phyloP scores from a whole-genome alignment of 2,797 vertebrate species.

The Epinephelus coioides region DNA sequence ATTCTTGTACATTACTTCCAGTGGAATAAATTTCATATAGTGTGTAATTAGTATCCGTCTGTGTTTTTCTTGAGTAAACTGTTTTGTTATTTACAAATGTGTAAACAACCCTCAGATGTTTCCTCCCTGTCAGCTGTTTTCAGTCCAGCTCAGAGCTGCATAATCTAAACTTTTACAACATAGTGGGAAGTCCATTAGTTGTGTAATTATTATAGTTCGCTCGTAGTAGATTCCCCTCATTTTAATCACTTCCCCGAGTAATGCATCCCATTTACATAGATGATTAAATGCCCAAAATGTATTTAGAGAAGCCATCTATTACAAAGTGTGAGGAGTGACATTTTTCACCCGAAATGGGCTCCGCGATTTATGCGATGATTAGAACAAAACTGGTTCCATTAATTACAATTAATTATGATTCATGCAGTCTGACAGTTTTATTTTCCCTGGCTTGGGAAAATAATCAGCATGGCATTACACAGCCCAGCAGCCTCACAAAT shows the following conservation, averaged over 20 bases:
- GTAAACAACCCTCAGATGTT: neutral
- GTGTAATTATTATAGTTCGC: conserved; percentile 58
- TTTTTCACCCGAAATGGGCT: conserved; percentile 51
- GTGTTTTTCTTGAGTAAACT: conserved; percentile 12
- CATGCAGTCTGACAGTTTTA: conserved; percentile 77
- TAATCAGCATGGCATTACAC: conserved; percentile 64
- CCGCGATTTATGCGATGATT: conserved; percentile 74
- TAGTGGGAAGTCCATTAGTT: conserved; percentile 49
- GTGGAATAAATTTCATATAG: conserved; percentile 77
- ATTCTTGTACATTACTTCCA: conserved; percentile 76
- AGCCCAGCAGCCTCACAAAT: conserved; percentile 47
- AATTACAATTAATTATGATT: conserved; percentile 79
- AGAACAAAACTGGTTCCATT: conserved; percentile 72
- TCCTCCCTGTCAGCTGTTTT: neutral
- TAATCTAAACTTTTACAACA: conserved; percentile 30
- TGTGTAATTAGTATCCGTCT: conserved; percentile 11
- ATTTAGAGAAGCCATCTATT: conserved; percentile 74
- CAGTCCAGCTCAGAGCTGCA: neutral
- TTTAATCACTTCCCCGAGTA: conserved; percentile 61
- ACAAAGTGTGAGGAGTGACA: conserved; percentile 58
- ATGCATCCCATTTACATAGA: conserved; percentile 68
- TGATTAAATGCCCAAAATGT: conserved; percentile 73
- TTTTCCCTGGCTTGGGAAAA: conserved; percentile 60
- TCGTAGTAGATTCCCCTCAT: conserved; percentile 38
- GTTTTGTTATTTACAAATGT: conserved; percentile 14